Evolutionary conservation across 2,797 vertebrate species (phyloP).

Genomic region (Australoheros facetus): DNA sequence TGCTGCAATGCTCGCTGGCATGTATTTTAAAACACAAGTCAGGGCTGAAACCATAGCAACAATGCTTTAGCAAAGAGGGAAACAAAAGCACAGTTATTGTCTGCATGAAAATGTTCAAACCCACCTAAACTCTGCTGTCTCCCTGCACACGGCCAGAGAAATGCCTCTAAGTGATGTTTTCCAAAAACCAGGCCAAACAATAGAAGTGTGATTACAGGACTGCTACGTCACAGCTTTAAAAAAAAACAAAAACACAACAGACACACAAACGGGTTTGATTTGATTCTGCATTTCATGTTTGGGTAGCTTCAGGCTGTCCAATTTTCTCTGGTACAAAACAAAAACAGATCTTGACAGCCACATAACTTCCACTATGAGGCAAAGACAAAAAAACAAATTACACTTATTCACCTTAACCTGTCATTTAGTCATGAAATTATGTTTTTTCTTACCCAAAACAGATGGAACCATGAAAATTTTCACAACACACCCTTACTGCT

Average conservation of each 20-base stretch:
- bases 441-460: not conserved
- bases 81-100: slow-evolving; percentile 40
- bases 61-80: slow-evolving; percentile 25
- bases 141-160: slow-evolving; percentile 12
- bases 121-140: slow-evolving; percentile 10
- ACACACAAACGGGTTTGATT: slow-evolving; percentile 46
- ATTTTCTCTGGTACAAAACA: slow-evolving; percentile 40
- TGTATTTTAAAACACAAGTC: slow-evolving; percentile 46
- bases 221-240: slow-evolving; percentile 27
- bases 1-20: slow-evolving; percentile 1
- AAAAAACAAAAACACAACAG: not conserved
- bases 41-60: slow-evolving; percentile 65
- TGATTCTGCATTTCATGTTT: slow-evolving; percentile 61
- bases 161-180: slow-evolving; percentile 35
- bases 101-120: slow-evolving; percentile 29
- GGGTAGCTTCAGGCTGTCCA: slow-evolving; percentile 46
- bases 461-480: not conserved
- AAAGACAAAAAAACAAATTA: not conserved
- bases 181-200: slow-evolving; percentile 17
- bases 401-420: not conserved
- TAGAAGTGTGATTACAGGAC: slow-evolving; percentile 52
- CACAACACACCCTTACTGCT: not conserved
- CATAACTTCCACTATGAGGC: not conserved
- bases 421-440: not conserved
- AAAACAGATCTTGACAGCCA: slow-evolving; percentile 26